Base-by-base conservation (phyloP, 2,113 vertebrate species). In the Anarrhichthys ocellatus region DNA sequence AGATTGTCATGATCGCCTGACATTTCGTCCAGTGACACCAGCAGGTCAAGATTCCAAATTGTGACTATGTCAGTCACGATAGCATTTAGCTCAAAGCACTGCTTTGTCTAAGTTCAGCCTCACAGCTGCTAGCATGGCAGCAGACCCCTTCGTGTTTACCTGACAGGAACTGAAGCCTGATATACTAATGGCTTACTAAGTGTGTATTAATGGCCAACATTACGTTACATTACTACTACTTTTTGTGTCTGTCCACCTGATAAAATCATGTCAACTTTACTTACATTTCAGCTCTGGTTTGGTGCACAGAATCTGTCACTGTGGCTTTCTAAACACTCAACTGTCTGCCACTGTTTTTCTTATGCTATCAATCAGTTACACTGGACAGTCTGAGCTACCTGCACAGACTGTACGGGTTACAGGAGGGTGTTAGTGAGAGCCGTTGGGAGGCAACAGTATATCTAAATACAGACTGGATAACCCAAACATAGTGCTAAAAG, bases 381-480 rank as follows among this genome's bases (percentile, higher is more conserved):
- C 24, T 46, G 29, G n/a, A 59, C 65, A 32, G 42, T 81, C 40
- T 74, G 52, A 82, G 63, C 44, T 64, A 20, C 54, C 48, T 29
- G 44, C 8, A 32, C 63, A 54, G 6, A 20, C 29, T 29, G 29
- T 29, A 36, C 20, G 24, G 67, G 44, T 76, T 38, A 75, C 38
- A 34, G 24, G 5, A 64, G 34, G 36, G 27, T 5, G 2, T 67
- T 58, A 75, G 34, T 38, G 29, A 58, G 22, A 83, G 59, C 50
- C 9, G 2, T 42, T n/a, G 29, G 24, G 27, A 73, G 42, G n/a
- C 48, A 84, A 61, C 6, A 1, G 29, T 67, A 20, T 14, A n/a
- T 71, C 71, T 85, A 88, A 87, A 72, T 50, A 56, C 22, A 84
- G 81, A 88, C 48, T 10, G 66, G 29, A 65, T 6, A 59, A 78